Evolutionary conservation across 2,797 vertebrate species (phyloP), one percentile per base, ranked within the genome.

Genomic region (Champsocephalus esox): DNA sequence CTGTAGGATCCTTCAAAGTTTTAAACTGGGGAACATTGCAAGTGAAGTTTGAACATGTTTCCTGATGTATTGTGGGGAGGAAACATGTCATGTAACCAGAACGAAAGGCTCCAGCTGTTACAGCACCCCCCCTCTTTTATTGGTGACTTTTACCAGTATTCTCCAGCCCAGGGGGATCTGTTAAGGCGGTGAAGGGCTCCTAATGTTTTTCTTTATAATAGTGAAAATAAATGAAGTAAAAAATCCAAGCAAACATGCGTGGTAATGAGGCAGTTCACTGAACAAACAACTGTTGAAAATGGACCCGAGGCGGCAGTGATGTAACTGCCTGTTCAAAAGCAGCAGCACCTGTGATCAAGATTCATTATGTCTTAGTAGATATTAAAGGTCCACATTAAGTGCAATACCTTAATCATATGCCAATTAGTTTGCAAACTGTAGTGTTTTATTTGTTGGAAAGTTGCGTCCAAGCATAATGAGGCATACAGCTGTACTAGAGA

Each of bases 151-250:
- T 45, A 70, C 49, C 58, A 62, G 19, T n/a, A 3, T 59, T 60
- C 50, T 76, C 24, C 34, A 28, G 44, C 44, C 52, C 60, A 3
- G 38, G 14, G 11, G 11, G 76, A 64, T 28, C 64, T 2, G 4
- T 12, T 21, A 28, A 66, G 55, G 13, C 44, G 58, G 73, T 68
- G 1, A 62, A 66, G 52, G 46, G 28, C 32, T 58, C 24, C 32
- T 9, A 34, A 49, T 45, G 56, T 84, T 82, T 73, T 73, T 77
- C 56, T 70, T 59, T 69, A 69, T 73, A 56, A 62, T 3, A n/a
- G 77, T 21, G 68, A 50, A 82, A 84, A 71, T 76, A 77, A 84
- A 76, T 60, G 12, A 75, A 67, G 9, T 50, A 19, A 73, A 70
- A 70, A 63, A 50, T 21, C 55, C 70, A 83, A 78, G 75, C 77